Evolutionary conservation across 1,140 invertebrate genomes (phyloP).

Genomic region (Brachionus koreanus): DNA sequence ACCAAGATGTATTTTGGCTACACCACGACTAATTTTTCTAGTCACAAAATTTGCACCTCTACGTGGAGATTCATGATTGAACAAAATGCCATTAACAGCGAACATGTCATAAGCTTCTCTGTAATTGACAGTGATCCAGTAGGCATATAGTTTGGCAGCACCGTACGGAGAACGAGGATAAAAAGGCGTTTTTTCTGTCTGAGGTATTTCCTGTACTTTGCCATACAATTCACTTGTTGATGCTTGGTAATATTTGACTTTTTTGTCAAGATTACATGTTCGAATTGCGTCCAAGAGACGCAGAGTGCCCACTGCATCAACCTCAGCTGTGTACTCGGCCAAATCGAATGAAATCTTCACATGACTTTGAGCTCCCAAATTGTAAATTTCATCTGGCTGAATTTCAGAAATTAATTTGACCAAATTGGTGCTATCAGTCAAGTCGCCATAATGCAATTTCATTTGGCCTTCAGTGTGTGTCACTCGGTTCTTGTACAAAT

Average conservation of each 20-base stretch:
- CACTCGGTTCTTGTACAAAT: slow-evolving; percentile 83
- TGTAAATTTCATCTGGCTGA: slow-evolving; percentile 91
- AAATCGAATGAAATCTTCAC: slow-evolving; percentile 96
- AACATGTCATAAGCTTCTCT: slow-evolving; percentile 96
- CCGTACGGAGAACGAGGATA: slow-evolving; percentile 99
- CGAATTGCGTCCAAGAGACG: slow-evolving; percentile 89
- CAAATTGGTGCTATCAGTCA: slow-evolving; percentile 94
- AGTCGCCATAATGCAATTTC: slow-evolving; percentile 96
- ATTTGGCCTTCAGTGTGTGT: slow-evolving; percentile 69
- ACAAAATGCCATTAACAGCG: slow-evolving; percentile 95
- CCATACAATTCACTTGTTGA: slow-evolving; percentile 97
- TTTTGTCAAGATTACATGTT: slow-evolving; percentile 78
- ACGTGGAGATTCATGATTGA: slow-evolving; percentile 97
- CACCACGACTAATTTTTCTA: slow-evolving; percentile 91
- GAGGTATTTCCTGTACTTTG: slow-evolving; percentile 91
- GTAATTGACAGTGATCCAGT: slow-evolving; percentile 98
- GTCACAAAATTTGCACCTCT: slow-evolving; percentile 97
- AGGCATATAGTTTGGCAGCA: slow-evolving; percentile 95
- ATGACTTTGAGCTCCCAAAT: slow-evolving; percentile 98
- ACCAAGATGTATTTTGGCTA: slow-evolving; percentile 88
- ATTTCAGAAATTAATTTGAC: slow-evolving; percentile 86
- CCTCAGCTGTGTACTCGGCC: slow-evolving; percentile 97
- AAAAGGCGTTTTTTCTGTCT: slow-evolving; percentile 95
- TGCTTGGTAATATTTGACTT: slow-evolving; percentile 67
- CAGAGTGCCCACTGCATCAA: slow-evolving; percentile 94